phyloP scores from a whole-genome alignment of 2,113 vertebrate genomes.

The Probosciger aterrimus region DNA sequence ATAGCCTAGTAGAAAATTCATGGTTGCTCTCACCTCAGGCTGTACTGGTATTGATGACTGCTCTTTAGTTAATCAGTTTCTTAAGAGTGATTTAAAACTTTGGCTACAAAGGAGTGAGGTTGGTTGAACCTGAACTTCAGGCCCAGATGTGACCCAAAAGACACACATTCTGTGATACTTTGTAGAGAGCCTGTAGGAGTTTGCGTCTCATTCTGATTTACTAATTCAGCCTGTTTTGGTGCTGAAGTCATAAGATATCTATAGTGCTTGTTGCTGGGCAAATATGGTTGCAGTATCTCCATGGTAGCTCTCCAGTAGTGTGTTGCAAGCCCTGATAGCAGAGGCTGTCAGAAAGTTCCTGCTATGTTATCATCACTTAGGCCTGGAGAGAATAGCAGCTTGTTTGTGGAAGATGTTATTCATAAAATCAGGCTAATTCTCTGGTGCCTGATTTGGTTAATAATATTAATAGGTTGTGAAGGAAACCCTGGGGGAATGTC shows the following conservation, averaged over 20 bases:
- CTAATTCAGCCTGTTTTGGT: not conserved
- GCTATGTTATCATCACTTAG: not conserved
- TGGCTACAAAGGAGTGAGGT: not conserved
- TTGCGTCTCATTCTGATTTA: not conserved
- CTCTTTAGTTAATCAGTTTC: not conserved
- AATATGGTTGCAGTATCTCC: not conserved
- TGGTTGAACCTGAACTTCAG: not conserved
- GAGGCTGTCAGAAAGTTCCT: not conserved
- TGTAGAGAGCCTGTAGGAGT: not conserved
- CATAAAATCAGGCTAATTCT: not conserved
- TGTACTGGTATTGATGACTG: not conserved
- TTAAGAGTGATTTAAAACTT: not conserved
- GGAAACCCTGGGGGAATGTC: not conserved
- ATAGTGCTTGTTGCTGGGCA: not conserved
- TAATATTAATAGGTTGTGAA: not conserved
- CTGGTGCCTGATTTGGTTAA: not conserved
- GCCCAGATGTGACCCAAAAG: not conserved
- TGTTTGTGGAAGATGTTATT: constrained; percentile 3
- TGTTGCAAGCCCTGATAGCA: not conserved
- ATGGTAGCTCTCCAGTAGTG: not conserved
- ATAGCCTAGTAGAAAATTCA: not conserved
- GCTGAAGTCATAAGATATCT: not conserved
- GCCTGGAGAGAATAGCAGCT: not conserved
- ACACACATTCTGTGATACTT: not conserved
- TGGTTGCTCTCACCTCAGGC: not conserved